Conservation (phyloP, 2,113 vertebrate species). For the Callithrix jacchus region DNA sequence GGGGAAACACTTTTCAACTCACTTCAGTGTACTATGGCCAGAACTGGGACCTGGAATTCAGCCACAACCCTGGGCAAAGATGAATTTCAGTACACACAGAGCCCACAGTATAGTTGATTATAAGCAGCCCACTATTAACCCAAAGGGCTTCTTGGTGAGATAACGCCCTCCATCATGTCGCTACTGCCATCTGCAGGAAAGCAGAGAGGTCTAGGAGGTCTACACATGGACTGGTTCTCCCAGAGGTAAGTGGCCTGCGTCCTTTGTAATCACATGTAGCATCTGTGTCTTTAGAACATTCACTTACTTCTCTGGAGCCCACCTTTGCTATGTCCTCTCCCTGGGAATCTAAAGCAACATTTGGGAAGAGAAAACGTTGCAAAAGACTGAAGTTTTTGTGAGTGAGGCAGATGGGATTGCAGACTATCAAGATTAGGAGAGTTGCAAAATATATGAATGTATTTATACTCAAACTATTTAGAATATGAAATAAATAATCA, state of each 20-base stretch:
- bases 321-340: neutral
- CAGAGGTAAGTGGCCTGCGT: accelerated
- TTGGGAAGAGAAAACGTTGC: neutral
- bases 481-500: neutral
- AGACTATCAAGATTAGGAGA: neutral
- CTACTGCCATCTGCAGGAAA: neutral
- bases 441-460: neutral
- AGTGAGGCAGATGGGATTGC: accelerated
- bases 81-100: neutral
- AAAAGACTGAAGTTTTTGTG: neutral
- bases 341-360: neutral
- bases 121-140: neutral
- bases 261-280: neutral
- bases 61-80: neutral
- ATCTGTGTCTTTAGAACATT: neutral
- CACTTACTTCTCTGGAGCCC: neutral
- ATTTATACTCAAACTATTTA: neutral
- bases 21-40: neutral
- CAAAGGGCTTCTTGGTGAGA: neutral
- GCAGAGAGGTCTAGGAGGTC: neutral
- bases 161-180: neutral
- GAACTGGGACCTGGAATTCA: neutral
- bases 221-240: neutral
- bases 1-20: neutral
- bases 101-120: neutral